Evolutionary conservation across 2,113 vertebrate species (phyloP).

Genomic region (Hippotragus niger): DNA sequence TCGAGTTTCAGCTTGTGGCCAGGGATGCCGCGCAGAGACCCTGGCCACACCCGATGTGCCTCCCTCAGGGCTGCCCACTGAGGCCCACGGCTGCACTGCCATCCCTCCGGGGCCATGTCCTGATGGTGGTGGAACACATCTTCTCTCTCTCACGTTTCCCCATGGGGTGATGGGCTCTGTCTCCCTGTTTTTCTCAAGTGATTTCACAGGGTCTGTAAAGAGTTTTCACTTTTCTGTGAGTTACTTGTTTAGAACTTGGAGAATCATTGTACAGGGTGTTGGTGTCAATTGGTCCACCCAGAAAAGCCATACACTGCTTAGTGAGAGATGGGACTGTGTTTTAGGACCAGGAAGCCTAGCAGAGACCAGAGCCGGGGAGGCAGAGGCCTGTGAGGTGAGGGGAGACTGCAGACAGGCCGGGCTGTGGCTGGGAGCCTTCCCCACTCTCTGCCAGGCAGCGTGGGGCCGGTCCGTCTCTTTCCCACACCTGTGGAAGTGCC

Average conservation of each 20-base stretch:
- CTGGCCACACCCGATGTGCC: accelerated
- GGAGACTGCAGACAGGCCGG: background rate
- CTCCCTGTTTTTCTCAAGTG: background rate
- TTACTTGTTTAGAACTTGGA: background rate
- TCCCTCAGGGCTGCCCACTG: background rate
- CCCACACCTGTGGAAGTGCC: background rate
- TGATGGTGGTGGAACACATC: accelerated
- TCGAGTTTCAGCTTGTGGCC: background rate
- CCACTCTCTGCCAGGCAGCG: too few relatives aligned
- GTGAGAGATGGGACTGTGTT: background rate
- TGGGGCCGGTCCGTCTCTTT: background rate
- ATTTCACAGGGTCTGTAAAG: background rate
- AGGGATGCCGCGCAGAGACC: background rate
- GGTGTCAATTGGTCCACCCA: background rate
- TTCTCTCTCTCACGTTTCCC: background rate
- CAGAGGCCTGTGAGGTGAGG: background rate
- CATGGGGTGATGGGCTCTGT: accelerated
- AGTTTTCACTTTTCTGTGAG: background rate
- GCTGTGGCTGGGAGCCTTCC: background rate
- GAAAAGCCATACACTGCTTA: background rate
- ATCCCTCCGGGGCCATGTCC: accelerated
- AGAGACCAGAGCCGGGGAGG: background rate
- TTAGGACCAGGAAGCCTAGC: background rate
- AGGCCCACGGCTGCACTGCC: accelerated
- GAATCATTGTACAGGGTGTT: background rate